Base-by-base conservation (phyloP, 2,888 invertebrate species). In the Syritta pipiens region DNA sequence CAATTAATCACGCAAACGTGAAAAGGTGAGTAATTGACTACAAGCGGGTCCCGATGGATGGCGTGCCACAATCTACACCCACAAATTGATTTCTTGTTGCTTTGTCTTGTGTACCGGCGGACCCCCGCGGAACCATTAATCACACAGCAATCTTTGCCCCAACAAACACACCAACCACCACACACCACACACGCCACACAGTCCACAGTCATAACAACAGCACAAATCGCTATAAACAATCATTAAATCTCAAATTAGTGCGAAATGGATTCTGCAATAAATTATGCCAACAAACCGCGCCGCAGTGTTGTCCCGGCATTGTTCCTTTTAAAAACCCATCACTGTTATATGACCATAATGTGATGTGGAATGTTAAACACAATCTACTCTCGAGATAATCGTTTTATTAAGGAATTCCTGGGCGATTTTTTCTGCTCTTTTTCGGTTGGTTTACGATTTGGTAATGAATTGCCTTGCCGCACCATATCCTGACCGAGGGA, bases 1-100 rank as follows among this genome's bases (percentile, higher is more conserved):
- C 51, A 67, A 79, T 79, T 79, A 79, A 79, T 79, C 72, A 79
- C 4, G 62, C n/a, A 67, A 74, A 74, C 68, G 67, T 74, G 55
- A 74, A 74, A 79, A 79, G 67, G 72, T 79, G 79, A 79, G 79
- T 79, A 79, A 79, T 79, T 79, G 79, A 68, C 79, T 79, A 79
- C 79, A 79, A 79, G 67, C 37, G 28, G 57, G 30, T 53, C 55
- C 37, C 67, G 46, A 79, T 67, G 72, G 60, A 72, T 72, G 79
- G 79, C 67, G 72, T 72, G 79, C 79, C 79, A 68, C 67, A 79
- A 74, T 62, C 79, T 74, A 74, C 79, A 79, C 79, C 79, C 79
- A 79, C 79, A 79, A 79, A 74, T 68, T 77, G 65, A 65, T 72
- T 79, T 68, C 46, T 63, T 60, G 46, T 28, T 60, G 60, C 40